Evolutionary conservation across 2,113 vertebrate genomes (phyloP).

Genomic region (Rhombomys opimus): DNA sequence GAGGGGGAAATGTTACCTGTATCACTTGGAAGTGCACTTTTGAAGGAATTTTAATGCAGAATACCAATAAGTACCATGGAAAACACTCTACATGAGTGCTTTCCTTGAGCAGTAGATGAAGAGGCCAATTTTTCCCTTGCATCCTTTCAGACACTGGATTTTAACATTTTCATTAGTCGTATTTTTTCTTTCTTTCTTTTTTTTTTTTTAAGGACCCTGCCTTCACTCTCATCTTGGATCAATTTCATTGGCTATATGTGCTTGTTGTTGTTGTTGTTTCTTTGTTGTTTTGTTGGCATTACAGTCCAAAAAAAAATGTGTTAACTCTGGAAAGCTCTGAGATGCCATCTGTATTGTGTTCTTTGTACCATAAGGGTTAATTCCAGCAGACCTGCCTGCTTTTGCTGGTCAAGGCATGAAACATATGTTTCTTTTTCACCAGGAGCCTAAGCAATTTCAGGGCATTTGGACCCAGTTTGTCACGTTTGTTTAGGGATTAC

Average conservation of each 20-base stretch:
- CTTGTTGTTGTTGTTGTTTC: neutral
- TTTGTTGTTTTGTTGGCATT: neutral
- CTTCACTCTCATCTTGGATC: neutral
- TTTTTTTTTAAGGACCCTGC: neutral
- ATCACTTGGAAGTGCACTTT: neutral
- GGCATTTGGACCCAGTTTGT: conserved; percentile 8
- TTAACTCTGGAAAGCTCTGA: neutral
- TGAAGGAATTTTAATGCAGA: neutral
- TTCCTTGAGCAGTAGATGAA: conserved; percentile 37
- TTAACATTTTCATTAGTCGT: neutral
- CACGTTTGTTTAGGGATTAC: conserved; percentile 40
- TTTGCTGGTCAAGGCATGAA: conserved; percentile 38
- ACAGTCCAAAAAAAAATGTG: neutral
- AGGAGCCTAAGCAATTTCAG: conserved; percentile 12
- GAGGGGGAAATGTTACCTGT: neutral
- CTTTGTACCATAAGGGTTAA: conserved; percentile 17
- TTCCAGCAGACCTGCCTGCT: conserved; percentile 27
- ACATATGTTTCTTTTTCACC: conserved; percentile 39
- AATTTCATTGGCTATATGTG: conserved; percentile 31
- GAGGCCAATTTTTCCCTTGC: neutral
- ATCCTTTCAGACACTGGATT: neutral
- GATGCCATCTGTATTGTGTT: neutral
- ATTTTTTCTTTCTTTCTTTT: neutral
- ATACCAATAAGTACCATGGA: conserved; percentile 8
- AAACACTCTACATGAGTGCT: neutral